A percentile compares a stretch with the other conserved stretches of the same genome.
phyloP scores from a whole-genome alignment of 2,797 vertebrate genomes.

The Acridotheres tristis region DNA sequence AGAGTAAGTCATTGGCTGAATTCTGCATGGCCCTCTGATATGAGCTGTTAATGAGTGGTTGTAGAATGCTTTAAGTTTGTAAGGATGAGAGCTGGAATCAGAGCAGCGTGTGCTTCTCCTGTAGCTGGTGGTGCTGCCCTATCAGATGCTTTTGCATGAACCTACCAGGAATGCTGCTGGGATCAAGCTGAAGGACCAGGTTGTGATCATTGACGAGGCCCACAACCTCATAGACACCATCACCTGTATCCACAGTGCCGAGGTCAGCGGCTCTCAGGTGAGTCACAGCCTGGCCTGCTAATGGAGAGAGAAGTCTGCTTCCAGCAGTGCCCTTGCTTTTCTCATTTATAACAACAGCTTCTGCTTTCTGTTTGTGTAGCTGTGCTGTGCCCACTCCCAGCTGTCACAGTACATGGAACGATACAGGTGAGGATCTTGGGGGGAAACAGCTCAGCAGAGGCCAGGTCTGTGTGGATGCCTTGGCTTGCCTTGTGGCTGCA shows the following conservation, averaged over 20 bases:
- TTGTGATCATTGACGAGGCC: constrained; percentile 95
- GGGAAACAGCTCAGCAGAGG: not conserved
- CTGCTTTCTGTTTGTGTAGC: constrained; percentile 68
- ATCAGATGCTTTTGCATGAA: constrained; percentile 93
- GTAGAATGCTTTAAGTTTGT: not conserved
- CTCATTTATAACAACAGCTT: not conserved
- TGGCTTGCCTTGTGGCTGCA: not conserved
- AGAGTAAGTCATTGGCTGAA: not conserved
- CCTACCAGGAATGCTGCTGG: constrained; percentile 89
- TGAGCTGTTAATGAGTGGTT: fast-evolving
- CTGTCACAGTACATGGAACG: constrained; percentile 90
- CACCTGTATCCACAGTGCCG: constrained; percentile 87
- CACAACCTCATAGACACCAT: constrained; percentile 97
- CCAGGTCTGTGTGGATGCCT: not conserved
- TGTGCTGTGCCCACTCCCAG: constrained; percentile 93
- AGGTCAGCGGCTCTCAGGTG: constrained; percentile 92
- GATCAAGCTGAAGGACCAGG: constrained; percentile 90
- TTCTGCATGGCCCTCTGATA: not conserved
- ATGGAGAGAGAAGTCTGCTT: not conserved
- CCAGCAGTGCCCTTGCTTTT: not conserved
- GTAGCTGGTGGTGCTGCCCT: constrained; percentile 95
- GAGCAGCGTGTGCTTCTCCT: not conserved
- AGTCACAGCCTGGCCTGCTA: not conserved
- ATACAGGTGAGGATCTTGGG: constrained; percentile 82
- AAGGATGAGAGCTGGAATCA: not conserved